Base-by-base conservation (phyloP, 2,797 vertebrate species). In the Notolabrus celidotus region DNA sequence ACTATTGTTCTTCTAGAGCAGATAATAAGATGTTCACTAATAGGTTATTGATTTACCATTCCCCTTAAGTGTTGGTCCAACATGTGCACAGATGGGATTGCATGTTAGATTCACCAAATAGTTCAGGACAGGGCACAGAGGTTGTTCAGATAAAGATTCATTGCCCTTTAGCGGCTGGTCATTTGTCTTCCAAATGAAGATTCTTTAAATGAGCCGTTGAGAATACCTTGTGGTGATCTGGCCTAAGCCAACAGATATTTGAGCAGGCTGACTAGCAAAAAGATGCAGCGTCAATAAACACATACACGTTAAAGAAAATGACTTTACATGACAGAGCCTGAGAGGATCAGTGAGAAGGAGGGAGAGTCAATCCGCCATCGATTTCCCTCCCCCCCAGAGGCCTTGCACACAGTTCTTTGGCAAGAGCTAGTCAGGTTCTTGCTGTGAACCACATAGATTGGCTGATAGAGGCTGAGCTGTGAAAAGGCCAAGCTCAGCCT, bases 121-220 rank as follows among this genome's bases (percentile, higher is more conserved):
- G 38, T n/a, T 67, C 3, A 43, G 23, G 56, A 74, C 58, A 60
- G 36, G 10, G n/a, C 36, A 41, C 7, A 47, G 42, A 23, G 31
- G 36, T 52, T 20, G 46, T 42, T 67, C 38, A 52, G 52, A 77
- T 58, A 42, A 46, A 79, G 70, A 85, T 86, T 78, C 17, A 80
- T 71, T 74, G 49, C 50, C 66, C 29, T 59, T 74, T 53, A 72
- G 38, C 0, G 3, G 42, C 20, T 23, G 34, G 46, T 60, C 66
- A 74, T 86, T 80, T 77, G 66, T 80, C 72, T 67, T 58, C 59
- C 34, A 68, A 84, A 83, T 76, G 50, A 67, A 77, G 43, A 73
- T 53, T 38, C 38, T 41, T 68, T 69, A 61, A 68, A 74, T 0
- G 20, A 79, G 20, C 29, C 31, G 25, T 16, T 54, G 5, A 68